These are phyloP conservation scores for Etheostoma perlongum DNA, from an alignment of 2,797 vertebrate genomes.

Conservation along the genomic window DNA sequence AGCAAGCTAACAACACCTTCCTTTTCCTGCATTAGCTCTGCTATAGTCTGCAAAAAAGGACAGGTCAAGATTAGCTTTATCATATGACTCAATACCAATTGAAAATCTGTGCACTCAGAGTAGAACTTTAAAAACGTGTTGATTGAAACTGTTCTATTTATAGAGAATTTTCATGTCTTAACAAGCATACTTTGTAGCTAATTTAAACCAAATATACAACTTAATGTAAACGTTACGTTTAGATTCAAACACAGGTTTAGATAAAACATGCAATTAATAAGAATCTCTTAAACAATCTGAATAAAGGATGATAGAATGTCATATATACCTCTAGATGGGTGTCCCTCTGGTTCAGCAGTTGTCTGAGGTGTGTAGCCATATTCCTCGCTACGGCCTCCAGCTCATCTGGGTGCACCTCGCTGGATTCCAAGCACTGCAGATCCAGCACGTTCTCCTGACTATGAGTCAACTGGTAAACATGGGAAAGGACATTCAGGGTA, in stretches of 20 bases:
- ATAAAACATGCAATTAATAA: background rate
- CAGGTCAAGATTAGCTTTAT: background rate
- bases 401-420: slow-evolving; percentile 87
- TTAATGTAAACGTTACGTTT: background rate
- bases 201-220: background rate
- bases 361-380: slow-evolving; percentile 88
- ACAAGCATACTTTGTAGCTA: background rate
- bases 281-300: background rate
- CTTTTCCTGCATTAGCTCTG: slow-evolving; percentile 92
- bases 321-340: slow-evolving; percentile 88
- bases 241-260: background rate
- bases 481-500: background rate
- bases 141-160: too few species aligned
- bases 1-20: slow-evolving; percentile 87
- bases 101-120: background rate
- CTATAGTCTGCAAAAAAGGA: slow-evolving; percentile 84
- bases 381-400: slow-evolving; percentile 88
- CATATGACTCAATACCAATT: background rate
- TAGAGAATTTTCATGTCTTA: too few species aligned
- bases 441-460: slow-evolving; percentile 94
- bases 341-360: slow-evolving; percentile 92
- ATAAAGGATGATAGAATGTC: background rate
- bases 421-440: slow-evolving; percentile 92
- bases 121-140: too few species aligned
- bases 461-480: slow-evolving; percentile 88